Evolutionary conservation across 2,797 vertebrate species (phyloP).

Genomic region (Emydoidea blandingii): DNA sequence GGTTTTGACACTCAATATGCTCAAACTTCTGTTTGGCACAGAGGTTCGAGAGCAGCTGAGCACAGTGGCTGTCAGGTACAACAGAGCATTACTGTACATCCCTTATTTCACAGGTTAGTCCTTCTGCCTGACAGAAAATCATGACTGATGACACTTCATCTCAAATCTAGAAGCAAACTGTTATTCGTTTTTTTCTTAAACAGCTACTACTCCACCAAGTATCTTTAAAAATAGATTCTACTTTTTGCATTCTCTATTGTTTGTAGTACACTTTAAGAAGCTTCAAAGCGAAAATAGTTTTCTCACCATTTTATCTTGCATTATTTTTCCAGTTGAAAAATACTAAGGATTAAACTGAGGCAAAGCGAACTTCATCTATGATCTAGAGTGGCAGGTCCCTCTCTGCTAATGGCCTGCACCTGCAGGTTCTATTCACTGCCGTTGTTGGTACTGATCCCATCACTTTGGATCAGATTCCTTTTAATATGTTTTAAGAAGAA

Average conservation of each 20-base stretch:
- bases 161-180: not conserved
- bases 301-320: not conserved
- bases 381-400: not conserved
- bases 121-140: not conserved
- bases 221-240: not conserved
- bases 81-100: not conserved
- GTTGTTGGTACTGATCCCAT: not conserved
- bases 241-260: accelerated
- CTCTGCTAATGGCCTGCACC: not conserved
- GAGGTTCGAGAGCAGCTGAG: not conserved
- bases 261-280: not conserved
- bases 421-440: not conserved
- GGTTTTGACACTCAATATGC: not conserved
- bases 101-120: accelerated
- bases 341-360: not conserved
- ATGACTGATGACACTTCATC: accelerated
- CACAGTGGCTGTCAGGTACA: not conserved
- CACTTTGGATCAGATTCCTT: not conserved
- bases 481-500: not conserved
- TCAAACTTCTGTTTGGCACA: not conserved
- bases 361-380: accelerated
- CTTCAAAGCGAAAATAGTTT: not conserved
- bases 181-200: not conserved
- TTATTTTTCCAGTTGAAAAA: not conserved
- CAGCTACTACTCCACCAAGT: not conserved